These are phyloP conservation scores for Paratilapia polleni DNA, from an alignment of 2,113 vertebrate genomes.

Conservation along the genomic window DNA sequence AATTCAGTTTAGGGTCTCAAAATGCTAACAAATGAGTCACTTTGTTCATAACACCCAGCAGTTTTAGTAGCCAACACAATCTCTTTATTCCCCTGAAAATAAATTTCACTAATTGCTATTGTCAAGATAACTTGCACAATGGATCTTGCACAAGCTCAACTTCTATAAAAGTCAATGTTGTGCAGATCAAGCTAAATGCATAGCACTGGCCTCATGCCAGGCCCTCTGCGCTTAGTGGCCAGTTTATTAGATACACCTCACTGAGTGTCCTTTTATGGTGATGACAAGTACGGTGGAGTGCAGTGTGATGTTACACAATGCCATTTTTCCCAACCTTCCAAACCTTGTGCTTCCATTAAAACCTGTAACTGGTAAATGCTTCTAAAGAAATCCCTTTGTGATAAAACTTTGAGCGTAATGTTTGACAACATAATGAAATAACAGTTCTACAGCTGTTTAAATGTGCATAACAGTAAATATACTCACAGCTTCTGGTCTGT, in stretches of 20 bases:
- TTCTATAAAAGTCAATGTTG: background rate
- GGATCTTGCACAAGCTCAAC: background rate
- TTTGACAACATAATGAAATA: background rate
- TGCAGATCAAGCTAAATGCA: background rate
- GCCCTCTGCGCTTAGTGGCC: background rate
- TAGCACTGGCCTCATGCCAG: background rate
- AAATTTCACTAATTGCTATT: background rate
- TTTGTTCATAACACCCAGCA: background rate
- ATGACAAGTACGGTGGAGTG: background rate
- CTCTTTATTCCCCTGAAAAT: background rate
- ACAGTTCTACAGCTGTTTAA: background rate
- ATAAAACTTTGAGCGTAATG: background rate
- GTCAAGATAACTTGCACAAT: background rate
- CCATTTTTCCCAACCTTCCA: background rate
- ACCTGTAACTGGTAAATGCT: background rate
- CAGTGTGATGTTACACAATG: background rate
- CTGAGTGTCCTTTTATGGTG: background rate
- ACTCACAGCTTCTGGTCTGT: constrained; percentile 77
- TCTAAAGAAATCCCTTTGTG: background rate
- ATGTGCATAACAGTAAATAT: background rate
- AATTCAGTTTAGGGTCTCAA: background rate
- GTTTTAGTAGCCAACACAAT: too few relatives aligned
- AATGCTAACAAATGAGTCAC: background rate
- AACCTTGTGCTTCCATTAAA: background rate
- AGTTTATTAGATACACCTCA: background rate